phyloP scores from a whole-genome alignment of 2,797 vertebrate species.

The Gambelia wislizenii region DNA sequence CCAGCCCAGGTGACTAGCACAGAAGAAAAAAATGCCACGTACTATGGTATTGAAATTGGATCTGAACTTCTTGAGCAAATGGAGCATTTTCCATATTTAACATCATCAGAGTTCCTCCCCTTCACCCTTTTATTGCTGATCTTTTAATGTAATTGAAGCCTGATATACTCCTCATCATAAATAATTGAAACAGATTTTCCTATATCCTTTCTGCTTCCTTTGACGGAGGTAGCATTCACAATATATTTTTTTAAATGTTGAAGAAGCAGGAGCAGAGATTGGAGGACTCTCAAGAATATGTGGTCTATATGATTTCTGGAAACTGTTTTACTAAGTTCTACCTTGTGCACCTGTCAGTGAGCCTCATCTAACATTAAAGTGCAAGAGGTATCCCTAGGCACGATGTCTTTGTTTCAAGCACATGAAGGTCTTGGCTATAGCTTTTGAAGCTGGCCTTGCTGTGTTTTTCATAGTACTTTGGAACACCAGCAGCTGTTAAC shows the following conservation, averaged over 20 bases:
- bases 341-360: neutral
- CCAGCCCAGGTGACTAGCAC: conserved; percentile 44
- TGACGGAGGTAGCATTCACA: conserved; percentile 64
- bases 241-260: conserved; percentile 39
- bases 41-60: conserved; percentile 83
- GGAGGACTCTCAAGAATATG: conserved; percentile 39
- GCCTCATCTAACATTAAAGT: neutral
- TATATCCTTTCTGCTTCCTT: conserved; percentile 60
- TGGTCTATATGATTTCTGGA: neutral
- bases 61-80: conserved; percentile 89
- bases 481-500: conserved; percentile 67
- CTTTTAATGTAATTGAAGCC: conserved; percentile 87
- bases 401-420: neutral
- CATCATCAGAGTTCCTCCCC: conserved; percentile 87
- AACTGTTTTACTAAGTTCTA: neutral
- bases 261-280: neutral
- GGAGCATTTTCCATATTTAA: conserved; percentile 90
- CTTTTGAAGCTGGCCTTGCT: conserved; percentile 40
- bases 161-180: conserved; percentile 84
- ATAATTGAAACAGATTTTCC: conserved; percentile 74
- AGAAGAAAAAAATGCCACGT: conserved; percentile 70
- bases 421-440: neutral
- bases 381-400: conserved; percentile 9
- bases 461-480: conserved; percentile 56
- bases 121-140: conserved; percentile 84